Evolutionary conservation across 2,888 invertebrate genomes (phyloP), one percentile per base, ranked within the genome.

Genomic region (Polydrusus pterygomalis): DNA sequence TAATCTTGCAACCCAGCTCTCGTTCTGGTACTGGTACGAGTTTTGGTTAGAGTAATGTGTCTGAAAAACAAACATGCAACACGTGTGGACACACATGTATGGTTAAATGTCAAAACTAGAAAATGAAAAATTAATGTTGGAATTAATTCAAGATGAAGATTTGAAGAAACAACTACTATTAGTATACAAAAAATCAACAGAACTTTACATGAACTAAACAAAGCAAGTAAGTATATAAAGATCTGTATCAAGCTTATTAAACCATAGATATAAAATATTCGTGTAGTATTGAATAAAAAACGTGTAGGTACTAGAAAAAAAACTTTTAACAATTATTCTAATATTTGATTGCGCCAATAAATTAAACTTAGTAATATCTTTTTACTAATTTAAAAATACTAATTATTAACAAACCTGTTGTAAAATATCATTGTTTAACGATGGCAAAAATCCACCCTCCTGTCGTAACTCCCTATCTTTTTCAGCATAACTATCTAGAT

Each of bases 401-500:
- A 25, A 25, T 38, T 34, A 30, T 43, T 38, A 30, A 45, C 62
- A 65, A 34, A 64, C 63, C 70, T 74, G 68, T 40, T 18, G 56
- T 18, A 77, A 63, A 25, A 74, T 40, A 70, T 74, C 71, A n/a
- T 74, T 60, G 38, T 70, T 49, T 11, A 74, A 56, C 8, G 70
- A 56, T 13, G 76, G 67, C 51, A 67, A 45, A 38, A 65, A 70
- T 56, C 65, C 17, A 51, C 43, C 40, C 3, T 60, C 62, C 8
- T 68, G 49, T 43, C 54, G 60, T 18, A 74, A 18, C 65, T 84
- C 84, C 25, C 79, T 82, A 79, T 90, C 89, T 58, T 87, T 89
- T 79, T 88, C 89, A 34, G 89, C 90, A 78, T 89, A 91, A 62
- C 87, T 88, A 84, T 91, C 91, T 82, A 91, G 89, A 86, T 91